Base-by-base conservation (phyloP, 1,140 invertebrate species). In the Melitaea cinxia region DNA sequence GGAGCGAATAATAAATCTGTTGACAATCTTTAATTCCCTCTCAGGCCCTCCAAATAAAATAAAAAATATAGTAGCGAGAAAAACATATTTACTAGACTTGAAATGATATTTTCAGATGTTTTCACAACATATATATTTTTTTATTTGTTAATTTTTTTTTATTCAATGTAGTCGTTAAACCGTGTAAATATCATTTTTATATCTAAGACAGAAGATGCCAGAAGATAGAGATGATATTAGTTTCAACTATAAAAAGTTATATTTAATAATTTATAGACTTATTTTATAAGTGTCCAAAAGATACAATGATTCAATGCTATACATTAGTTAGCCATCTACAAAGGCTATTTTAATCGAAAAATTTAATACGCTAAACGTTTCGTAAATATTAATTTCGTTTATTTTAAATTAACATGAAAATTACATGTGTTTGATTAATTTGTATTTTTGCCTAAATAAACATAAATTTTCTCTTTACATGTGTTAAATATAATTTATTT, bases 1-100 rank as follows among this genome's bases (percentile, higher is more conserved):
- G 83, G 79, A 85, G 83, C 85, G 82, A 78, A 72, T 88, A 85
- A 88, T 88, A 90, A 90, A 88, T 83, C 83, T 86, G 87, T 88
- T 88, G 88, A 88, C 88, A 88, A 83, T 83, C 83, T 88, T 87
- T 88, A 90, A 88, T 90, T 88, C 80, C 70, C 68, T 71, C 68
- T 72, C 73, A 67, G 54, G 39, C 61, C 42, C 35, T 47, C 42
- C 39, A 45, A 37, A 47, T 47, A 47, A 47, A n/a, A n/a, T n/a
- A n/a, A n/a, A n/a, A n/a, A n/a, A n/a, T 4, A 39, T 5, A 39
- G 14, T 23, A 47, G 9, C 10, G 19, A 23, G 7, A 47, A 6
- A 21, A 47, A 58, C 47, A 58, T 17, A 58, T 58, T 47, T 42
- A 42, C 15, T 9, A 17, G 14, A 9, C 9, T 4, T 15, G 37